A percentile compares a stretch with the other conserved stretches of the same genome.
Conservation (phyloP, 64 coral and sea anemone species). For the Pachyseris speciosa region DNA sequence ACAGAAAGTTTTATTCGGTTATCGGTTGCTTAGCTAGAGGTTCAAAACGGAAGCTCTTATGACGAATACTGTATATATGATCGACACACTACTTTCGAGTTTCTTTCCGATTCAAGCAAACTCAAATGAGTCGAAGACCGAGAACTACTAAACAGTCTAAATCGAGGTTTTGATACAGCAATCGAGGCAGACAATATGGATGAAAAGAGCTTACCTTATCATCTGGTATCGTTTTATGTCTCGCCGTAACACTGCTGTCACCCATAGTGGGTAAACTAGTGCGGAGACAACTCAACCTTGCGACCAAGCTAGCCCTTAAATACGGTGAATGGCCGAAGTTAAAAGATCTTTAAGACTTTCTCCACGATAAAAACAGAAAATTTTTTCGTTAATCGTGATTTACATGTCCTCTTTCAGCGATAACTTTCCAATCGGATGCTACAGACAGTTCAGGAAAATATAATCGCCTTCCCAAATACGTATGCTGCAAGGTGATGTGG, state of each 20-base stretch:
- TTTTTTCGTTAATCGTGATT: not conserved
- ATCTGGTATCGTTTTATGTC: constrained; percentile 73
- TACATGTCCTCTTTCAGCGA: constrained; percentile 5
- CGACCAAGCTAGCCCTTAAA: constrained; percentile 39
- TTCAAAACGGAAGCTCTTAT: not conserved
- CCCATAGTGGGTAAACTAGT: constrained; percentile 23
- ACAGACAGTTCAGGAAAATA: not conserved
- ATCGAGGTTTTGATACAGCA: not conserved
- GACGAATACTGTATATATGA: too few species aligned
- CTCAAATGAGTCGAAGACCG: not conserved
- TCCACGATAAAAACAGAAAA: not conserved
- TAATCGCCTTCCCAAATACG: not conserved
- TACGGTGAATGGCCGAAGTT: not conserved
- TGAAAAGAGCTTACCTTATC: constrained; percentile 64
- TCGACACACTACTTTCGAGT: not conserved
- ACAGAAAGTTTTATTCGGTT: not conserved
- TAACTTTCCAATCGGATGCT: not conserved
- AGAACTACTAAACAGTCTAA: not conserved
- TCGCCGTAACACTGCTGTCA: constrained; percentile 43
- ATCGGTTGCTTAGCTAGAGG: not conserved
- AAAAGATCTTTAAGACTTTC: not conserved
- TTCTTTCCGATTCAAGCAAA: not conserved
- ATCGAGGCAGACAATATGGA: not conserved
- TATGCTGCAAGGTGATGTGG: not conserved
- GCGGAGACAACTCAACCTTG: constrained; percentile 5